Percentiles rank a stretch among this genome's conserved stretches.
phyloP scores from a whole-genome alignment of 2,797 vertebrate genomes.

The Acanthiza pusilla region DNA sequence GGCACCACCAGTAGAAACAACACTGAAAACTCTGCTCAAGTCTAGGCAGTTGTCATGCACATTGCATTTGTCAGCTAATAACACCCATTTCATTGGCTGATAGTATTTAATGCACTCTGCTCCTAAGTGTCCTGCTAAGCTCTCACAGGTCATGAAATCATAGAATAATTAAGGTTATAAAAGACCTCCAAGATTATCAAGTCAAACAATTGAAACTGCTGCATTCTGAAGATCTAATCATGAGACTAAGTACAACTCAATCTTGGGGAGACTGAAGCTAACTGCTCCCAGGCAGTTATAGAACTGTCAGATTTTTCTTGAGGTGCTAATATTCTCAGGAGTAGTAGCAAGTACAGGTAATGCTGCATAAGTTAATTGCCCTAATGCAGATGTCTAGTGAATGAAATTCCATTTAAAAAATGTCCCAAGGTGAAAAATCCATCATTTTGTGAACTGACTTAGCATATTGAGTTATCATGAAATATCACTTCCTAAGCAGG shows the following conservation, averaged over 20 bases:
- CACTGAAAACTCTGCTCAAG: not conserved
- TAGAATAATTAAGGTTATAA: not conserved
- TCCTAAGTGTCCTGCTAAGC: not conserved
- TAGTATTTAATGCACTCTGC: not conserved
- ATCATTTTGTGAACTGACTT: not conserved
- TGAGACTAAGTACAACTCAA: not conserved
- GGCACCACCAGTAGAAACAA: not conserved
- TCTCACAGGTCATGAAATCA: not conserved
- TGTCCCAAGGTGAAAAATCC: not conserved
- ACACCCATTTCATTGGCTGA: not conserved
- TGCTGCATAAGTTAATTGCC: not conserved
- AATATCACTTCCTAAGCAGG: not conserved
- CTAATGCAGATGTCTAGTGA: not conserved
- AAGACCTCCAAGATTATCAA: too few relatives aligned
- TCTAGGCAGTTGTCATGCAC: not conserved
- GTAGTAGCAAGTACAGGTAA: not conserved
- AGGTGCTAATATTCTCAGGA: not conserved
- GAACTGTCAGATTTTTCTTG: not conserved
- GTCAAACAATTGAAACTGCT: accelerated
- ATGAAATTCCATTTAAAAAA: not conserved
- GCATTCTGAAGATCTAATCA: not conserved
- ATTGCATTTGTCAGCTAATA: not conserved
- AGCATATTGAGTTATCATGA: not conserved
- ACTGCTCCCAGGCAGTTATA: not conserved
- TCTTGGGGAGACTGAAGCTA: not conserved